These are phyloP conservation scores for Dolichopus griseipennis DNA, from an alignment of 2,888 invertebrate species.

Conservation along the genomic window DNA sequence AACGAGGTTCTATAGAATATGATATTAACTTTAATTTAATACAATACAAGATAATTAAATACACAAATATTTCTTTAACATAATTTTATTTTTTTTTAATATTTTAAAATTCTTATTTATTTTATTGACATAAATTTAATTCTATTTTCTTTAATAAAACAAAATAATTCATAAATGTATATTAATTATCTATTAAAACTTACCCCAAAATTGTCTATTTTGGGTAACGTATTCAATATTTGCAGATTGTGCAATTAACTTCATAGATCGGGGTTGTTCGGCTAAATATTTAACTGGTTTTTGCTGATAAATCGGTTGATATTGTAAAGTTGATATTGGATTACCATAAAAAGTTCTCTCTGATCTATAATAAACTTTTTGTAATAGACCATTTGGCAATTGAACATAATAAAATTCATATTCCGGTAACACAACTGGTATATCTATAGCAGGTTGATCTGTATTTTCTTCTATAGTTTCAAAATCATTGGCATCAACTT, in stretches of 20 bases:
- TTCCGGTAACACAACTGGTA: background rate
- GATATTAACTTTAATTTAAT: too few species aligned
- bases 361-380: background rate
- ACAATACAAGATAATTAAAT: too few species aligned
- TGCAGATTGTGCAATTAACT: background rate
- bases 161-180: too few species aligned
- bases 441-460: background rate
- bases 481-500: background rate
- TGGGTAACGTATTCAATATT: background rate
- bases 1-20: too few species aligned
- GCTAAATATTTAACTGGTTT: background rate
- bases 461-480: background rate
- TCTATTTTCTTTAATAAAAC: too few species aligned
- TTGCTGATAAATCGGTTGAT: background rate
- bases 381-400: slow-evolving; percentile 9
- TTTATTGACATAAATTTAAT: too few species aligned
- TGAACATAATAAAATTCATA: slow-evolving; percentile 8
- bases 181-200: background rate
- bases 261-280: too few species aligned
- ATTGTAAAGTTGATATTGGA: background rate
- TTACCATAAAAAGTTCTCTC: background rate
- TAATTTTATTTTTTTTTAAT: too few species aligned
- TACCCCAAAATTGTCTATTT: background rate
- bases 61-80: too few species aligned
- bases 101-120: too few species aligned